Base-by-base conservation (phyloP, 23 tunicate species). In the Halocynthia aurantium region DNA sequence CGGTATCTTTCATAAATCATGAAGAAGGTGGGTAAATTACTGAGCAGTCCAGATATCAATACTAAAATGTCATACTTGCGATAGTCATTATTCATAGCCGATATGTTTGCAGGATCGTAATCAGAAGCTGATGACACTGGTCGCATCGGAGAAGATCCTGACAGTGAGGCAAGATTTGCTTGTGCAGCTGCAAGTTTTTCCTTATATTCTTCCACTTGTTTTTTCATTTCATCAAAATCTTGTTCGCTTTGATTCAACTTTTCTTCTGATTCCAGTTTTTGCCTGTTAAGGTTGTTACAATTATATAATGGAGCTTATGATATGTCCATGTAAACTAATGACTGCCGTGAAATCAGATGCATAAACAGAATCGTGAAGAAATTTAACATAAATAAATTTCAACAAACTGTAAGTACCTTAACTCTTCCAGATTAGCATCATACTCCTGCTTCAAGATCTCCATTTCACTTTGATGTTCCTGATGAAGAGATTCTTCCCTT, bases 111-210 rank as follows among this genome's bases (percentile, higher is more conserved):
- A 22, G 98, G 89, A 61, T 92, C 91, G 74, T 92, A 92, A 61
- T 92, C 98, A 17, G 98, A 86, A 82, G 84, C 80, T 40, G 86
- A 87, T 15, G 98, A 92, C 50, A 80, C 44, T 31, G 91, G 82
- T 70, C 96, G 69, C 85, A 84, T 52, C 51, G 96, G 91, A 13
- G 90, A 81, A 49, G 92, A 82, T 54, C 80, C 91, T 31, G 78
- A 5, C 20, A 74, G 8, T 0, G 78, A 74, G 4, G 78, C 78
- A 53, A 74, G 62, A 54, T 74, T 74, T 10, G 78, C 64, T 56
- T 74, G 78, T 21, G 78, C 78, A 17, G 78, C 78, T 19, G 64
- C 62, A 20, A 74, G 78, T 56, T 74, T 74, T 6, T 51, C 60
- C 56, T 74, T 74, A 10, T 55, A 54, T 79, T 82, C 87, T 73